A percentile compares a stretch with the other conserved stretches of the same genome.
These are phyloP conservation scores for Caenorhabditis panamensis DNA, from an alignment of 2,888 invertebrate genomes.

Conservation along the genomic window DNA sequence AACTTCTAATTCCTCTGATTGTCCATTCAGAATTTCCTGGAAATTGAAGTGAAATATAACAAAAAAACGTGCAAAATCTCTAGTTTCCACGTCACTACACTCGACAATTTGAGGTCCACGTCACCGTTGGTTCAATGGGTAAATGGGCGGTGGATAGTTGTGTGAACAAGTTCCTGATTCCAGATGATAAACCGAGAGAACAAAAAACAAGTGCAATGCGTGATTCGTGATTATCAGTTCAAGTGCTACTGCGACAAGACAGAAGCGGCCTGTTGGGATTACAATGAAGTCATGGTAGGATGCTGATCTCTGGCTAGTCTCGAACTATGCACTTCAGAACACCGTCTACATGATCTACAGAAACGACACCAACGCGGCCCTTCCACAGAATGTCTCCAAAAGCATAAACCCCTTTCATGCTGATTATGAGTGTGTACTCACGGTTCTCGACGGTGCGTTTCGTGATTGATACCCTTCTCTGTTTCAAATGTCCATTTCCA, in stretches of 20 bases:
- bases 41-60: not conserved
- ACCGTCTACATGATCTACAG: constrained; percentile 2
- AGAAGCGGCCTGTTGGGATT: not conserved
- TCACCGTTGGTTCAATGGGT: not conserved
- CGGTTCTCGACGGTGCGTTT: not conserved
- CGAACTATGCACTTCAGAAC: constrained; percentile 4
- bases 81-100: not conserved
- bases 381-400: not conserved
- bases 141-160: no score
- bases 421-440: not conserved
- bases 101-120: not conserved
- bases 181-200: not conserved
- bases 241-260: not conserved
- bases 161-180: no score
- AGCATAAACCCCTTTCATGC: not conserved
- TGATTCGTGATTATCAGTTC: not conserved
- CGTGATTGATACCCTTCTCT: no score
- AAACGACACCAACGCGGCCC: not conserved
- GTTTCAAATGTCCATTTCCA: no score
- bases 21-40: not conserved
- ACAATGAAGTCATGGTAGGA: not conserved
- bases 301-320: not conserved
- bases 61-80: not conserved
- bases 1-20: not conserved
- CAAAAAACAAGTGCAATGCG: not conserved